Evolutionary conservation across 2,113 vertebrate genomes (phyloP).

Genomic region (Cervus canadensis): DNA sequence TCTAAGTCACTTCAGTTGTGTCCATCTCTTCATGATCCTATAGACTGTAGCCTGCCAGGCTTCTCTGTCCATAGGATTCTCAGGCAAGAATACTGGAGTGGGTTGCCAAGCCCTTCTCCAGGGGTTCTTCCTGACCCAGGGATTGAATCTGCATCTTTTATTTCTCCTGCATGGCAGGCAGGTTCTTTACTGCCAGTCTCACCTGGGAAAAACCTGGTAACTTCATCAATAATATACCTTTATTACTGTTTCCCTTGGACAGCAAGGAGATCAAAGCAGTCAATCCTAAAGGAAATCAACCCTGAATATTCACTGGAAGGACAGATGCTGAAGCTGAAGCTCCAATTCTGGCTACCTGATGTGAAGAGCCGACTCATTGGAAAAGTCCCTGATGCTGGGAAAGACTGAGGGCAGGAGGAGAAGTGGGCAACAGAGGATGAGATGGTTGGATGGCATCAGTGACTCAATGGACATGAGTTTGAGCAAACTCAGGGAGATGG

Average conservation of each 20-base stretch:
- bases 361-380: rapidly evolving
- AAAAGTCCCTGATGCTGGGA: background rate
- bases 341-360: background rate
- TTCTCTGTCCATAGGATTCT: background rate
- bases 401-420: background rate
- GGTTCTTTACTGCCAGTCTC: background rate
- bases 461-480: background rate
- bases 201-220: background rate
- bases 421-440: background rate
- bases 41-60: background rate
- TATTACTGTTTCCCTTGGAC: background rate
- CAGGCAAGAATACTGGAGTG: background rate
- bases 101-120: background rate
- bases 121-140: background rate
- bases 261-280: background rate
- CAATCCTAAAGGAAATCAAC: background rate
- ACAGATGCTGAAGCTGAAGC: background rate
- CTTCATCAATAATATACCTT: background rate
- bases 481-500: background rate
- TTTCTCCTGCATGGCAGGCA: background rate
- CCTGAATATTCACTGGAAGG: background rate
- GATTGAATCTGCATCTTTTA: background rate
- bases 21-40: background rate
- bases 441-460: background rate
- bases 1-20: background rate